Percentiles rank a stretch among this genome's conserved stretches.
Evolutionary conservation across 2,888 invertebrate genomes (phyloP).

Genomic region (Minunthozetes semirufus): DNA sequence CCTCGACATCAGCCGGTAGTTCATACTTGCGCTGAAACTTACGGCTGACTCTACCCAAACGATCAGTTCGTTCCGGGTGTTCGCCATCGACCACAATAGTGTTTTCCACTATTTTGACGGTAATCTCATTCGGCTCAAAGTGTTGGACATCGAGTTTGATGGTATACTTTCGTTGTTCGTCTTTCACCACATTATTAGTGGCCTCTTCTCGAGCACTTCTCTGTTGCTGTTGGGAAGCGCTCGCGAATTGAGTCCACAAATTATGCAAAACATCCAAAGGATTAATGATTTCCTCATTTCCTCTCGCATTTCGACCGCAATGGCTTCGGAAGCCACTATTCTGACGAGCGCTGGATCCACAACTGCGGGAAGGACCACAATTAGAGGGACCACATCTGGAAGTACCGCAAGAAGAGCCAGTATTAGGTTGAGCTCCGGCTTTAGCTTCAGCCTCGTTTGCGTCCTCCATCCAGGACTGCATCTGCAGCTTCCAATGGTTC

Average conservation of each 20-base stretch:
- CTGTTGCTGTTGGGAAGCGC: background rate
- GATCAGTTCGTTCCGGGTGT: background rate
- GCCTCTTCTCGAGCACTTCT: background rate
- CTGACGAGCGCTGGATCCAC: too few species aligned
- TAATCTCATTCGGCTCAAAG: background rate
- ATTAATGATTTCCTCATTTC: background rate
- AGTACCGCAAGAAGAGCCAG: background rate
- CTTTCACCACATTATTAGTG: background rate
- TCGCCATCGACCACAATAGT: background rate
- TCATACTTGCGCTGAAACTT: background rate
- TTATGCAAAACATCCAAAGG: background rate
- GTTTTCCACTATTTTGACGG: background rate
- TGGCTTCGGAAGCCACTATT: background rate
- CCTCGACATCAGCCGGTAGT: background rate
- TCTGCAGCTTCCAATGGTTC: slow-evolving; percentile 15
- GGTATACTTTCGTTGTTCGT: background rate
- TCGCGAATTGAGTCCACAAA: background rate
- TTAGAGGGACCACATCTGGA: background rate
- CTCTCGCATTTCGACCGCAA: background rate
- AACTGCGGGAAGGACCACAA: background rate
- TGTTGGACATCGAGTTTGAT: background rate
- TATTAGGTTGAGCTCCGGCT: background rate
- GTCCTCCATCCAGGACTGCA: background rate
- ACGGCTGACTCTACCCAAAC: background rate
- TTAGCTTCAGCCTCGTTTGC: background rate